Evolutionary conservation across 2,888 invertebrate genomes (phyloP).

Genomic region (Cremastinae sp.): DNA sequence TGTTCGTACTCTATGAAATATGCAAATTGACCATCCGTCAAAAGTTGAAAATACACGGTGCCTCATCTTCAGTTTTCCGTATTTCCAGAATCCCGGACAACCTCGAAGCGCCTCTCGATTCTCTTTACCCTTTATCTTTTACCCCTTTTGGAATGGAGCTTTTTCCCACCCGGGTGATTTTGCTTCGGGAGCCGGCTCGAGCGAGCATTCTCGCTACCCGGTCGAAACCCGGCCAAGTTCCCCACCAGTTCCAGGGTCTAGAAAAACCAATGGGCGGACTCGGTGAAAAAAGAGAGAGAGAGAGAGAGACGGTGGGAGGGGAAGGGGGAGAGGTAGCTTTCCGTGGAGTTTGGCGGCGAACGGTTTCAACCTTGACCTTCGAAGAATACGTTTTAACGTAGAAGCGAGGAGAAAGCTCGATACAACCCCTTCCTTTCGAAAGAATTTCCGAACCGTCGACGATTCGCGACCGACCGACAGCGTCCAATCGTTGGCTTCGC

Average conservation of each 20-base stretch:
- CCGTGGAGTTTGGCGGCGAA: conserved; percentile 17
- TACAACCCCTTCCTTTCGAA: conserved; percentile 5
- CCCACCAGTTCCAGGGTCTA: conserved; percentile 40
- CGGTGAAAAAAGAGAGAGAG: neutral
- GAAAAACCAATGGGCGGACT: too few relatives aligned
- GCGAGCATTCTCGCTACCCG: conserved; percentile 41
- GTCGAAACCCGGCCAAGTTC: conserved; percentile 51
- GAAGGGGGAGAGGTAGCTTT: conserved; percentile 26
- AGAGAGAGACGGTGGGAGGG: conserved; percentile 54
- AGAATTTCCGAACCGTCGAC: neutral
- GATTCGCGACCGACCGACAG: neutral
- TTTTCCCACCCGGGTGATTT: conserved; percentile 38
- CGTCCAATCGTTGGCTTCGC: too few relatives aligned
- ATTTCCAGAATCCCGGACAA: too few relatives aligned
- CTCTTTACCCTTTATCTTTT: too few relatives aligned
- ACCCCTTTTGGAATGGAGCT: neutral
- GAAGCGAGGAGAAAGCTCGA: neutral
- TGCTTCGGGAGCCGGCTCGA: conserved; percentile 11
- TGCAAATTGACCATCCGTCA: too few relatives aligned
- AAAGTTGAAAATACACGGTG: too few relatives aligned
- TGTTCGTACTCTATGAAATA: too few relatives aligned
- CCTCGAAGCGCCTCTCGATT: too few relatives aligned
- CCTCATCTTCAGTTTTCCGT: too few relatives aligned
- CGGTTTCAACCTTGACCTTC: conserved; percentile 78
- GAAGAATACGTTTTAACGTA: conserved; percentile 67